These are phyloP conservation scores for Diadegma fenestrale DNA, from an alignment of 2,888 invertebrate species.

Conservation along the genomic window DNA sequence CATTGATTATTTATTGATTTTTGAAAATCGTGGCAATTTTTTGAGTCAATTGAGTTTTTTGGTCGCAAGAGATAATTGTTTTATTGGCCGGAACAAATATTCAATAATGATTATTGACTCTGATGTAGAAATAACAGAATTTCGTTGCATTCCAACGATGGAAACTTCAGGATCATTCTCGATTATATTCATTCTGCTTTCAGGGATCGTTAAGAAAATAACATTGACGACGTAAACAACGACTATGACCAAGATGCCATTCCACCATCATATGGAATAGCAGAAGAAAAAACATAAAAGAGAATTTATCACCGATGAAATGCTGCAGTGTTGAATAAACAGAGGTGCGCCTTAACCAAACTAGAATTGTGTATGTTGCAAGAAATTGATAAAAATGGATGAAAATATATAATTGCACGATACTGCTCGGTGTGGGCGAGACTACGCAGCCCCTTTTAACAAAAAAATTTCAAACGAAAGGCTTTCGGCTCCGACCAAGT, in stretches of 20 bases:
- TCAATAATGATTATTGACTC: too few species aligned
- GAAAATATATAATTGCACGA: conserved; percentile 37
- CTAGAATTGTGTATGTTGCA: conserved; percentile 40
- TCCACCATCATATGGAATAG: background rate
- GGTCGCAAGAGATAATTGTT: too few species aligned
- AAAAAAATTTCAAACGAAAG: conserved; percentile 32
- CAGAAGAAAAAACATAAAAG: conserved; percentile 29
- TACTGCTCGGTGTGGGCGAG: conserved; percentile 15
- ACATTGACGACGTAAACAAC: conserved; percentile 40
- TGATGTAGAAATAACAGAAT: too few species aligned
- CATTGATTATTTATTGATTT: too few species aligned
- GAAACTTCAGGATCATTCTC: too few species aligned
- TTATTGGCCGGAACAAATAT: too few species aligned
- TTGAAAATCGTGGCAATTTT: too few species aligned
- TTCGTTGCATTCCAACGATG: too few species aligned
- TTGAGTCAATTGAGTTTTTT: too few species aligned
- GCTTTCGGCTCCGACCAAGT: background rate
- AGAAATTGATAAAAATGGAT: conserved; percentile 8
- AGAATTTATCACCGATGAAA: conserved; percentile 61
- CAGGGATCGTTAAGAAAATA: conserved; percentile 4
- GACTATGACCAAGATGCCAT: conserved; percentile 19
- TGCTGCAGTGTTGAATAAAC: conserved; percentile 60
- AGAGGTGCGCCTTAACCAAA: conserved; percentile 58
- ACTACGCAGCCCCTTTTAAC: conserved; percentile 1
- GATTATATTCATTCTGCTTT: conserved; percentile 16